Conservation (phyloP, 2,888 invertebrate species). For the Sympetrum striolatum region DNA sequence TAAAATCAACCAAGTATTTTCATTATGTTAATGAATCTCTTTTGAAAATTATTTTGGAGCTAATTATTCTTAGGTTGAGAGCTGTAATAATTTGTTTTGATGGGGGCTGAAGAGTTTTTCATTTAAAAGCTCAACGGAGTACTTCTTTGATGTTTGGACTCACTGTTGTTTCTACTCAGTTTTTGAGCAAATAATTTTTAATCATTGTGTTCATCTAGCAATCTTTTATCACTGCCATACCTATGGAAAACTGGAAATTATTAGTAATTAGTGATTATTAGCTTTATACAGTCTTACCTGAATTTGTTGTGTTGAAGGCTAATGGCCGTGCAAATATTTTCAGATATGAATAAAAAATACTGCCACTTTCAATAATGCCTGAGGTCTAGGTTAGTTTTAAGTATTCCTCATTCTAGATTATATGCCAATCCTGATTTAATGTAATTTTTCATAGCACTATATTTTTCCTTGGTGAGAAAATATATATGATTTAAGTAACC, state of each 20-base stretch:
- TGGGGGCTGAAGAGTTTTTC: background rate
- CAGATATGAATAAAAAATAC: conserved; percentile 17
- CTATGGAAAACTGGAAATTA: background rate
- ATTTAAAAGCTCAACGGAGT: background rate
- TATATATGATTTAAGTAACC: too few species aligned
- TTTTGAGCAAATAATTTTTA: background rate
- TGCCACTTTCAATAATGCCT: background rate
- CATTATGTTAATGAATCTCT: background rate
- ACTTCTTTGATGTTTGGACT: background rate
- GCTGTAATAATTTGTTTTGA: background rate
- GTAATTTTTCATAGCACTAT: background rate
- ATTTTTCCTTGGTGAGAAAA: too few species aligned
- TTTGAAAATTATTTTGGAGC: background rate
- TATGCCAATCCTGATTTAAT: background rate
- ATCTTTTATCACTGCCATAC: conserved; percentile 28
- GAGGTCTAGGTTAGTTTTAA: background rate
- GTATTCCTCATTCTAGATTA: background rate
- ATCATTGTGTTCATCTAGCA: background rate
- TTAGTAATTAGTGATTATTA: background rate
- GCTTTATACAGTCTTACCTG: background rate
- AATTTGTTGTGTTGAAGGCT: conserved; percentile 16
- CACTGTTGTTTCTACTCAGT: background rate
- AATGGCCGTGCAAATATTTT: conserved; percentile 23
- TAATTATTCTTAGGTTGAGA: background rate
- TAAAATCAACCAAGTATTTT: background rate